phyloP scores from a whole-genome alignment of 2,888 invertebrate genomes.

The Campopleginae sp. region DNA sequence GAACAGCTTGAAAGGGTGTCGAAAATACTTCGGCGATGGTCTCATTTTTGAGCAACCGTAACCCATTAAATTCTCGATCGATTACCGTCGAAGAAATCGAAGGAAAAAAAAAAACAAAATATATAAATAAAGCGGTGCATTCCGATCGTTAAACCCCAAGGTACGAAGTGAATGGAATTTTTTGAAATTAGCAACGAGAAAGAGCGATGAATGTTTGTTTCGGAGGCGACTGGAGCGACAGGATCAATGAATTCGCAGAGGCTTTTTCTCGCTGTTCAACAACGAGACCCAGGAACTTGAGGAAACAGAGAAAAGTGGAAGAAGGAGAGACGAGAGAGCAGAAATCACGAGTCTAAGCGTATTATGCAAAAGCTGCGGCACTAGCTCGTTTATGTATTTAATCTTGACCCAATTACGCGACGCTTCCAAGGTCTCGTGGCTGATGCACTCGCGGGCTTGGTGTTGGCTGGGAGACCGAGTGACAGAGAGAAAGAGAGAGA shows the following conservation, averaged over 20 bases:
- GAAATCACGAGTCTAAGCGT: slow-evolving; percentile 54
- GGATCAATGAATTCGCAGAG: slow-evolving; percentile 36
- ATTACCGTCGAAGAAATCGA: slow-evolving; percentile 1
- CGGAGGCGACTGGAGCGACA: background rate
- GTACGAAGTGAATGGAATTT: background rate
- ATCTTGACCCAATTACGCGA: slow-evolving; percentile 68
- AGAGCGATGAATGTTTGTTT: slow-evolving; percentile 14
- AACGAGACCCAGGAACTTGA: slow-evolving; percentile 18
- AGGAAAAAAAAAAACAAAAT: background rate
- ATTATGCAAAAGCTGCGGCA: slow-evolving; percentile 61
- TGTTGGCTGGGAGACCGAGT: background rate
- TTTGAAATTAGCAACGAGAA: background rate
- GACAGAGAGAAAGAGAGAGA: background rate
- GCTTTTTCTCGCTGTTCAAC: background rate
- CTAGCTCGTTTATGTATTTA: slow-evolving; percentile 62
- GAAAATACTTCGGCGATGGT: slow-evolving; percentile 21
- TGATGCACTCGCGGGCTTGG: slow-evolving; percentile 45
- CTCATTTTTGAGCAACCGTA: slow-evolving; percentile 46
- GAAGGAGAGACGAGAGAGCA: background rate
- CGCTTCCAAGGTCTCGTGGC: slow-evolving; percentile 54
- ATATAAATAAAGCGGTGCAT: background rate
- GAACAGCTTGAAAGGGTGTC: slow-evolving; percentile 25
- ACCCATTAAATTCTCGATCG: slow-evolving; percentile 35
- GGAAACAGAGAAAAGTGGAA: slow-evolving; percentile 26
- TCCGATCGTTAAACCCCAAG: background rate